Conservation (phyloP, 2,113 vertebrate genomes). For the Pao palembangensis region DNA sequence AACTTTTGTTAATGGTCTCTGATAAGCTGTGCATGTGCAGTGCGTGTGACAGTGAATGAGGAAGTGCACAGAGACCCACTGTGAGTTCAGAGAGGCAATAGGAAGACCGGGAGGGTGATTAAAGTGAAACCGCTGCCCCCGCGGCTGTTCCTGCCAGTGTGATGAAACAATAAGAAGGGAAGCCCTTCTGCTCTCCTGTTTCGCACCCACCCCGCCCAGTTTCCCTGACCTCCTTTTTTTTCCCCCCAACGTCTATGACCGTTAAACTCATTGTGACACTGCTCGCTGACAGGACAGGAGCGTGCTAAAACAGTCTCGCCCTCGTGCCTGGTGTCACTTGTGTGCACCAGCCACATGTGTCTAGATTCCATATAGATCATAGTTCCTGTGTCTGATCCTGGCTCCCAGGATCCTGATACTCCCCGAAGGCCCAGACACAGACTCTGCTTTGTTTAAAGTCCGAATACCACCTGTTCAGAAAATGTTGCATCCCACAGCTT, state of each 20-base stretch:
- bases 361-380: constrained; percentile 8
- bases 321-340: not conserved
- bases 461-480: constrained; percentile 58
- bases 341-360: too few species aligned
- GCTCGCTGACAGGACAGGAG: not conserved
- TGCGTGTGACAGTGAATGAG: not conserved
- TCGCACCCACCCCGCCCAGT: constrained; percentile 49
- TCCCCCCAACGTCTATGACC: not conserved
- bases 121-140: constrained; percentile 60
- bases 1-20: too few species aligned
- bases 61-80: constrained; percentile 9
- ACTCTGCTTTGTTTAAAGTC: constrained; percentile 50
- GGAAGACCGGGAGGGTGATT: constrained; percentile 65
- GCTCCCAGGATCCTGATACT: constrained; percentile 44
- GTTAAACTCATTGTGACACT: constrained; percentile 3
- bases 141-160: constrained; percentile 57
- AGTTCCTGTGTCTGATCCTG: constrained; percentile 43
- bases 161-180: constrained; percentile 61
- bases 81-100: constrained; percentile 62
- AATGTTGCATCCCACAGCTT: constrained; percentile 43
- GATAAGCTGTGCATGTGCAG: too few species aligned
- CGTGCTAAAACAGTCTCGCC: not conserved
- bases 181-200: constrained; percentile 56
- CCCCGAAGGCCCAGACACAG: constrained; percentile 54
- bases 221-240: constrained; percentile 9